Conservation (phyloP, 2,888 invertebrate species). For the Blastobasis adustella region DNA sequence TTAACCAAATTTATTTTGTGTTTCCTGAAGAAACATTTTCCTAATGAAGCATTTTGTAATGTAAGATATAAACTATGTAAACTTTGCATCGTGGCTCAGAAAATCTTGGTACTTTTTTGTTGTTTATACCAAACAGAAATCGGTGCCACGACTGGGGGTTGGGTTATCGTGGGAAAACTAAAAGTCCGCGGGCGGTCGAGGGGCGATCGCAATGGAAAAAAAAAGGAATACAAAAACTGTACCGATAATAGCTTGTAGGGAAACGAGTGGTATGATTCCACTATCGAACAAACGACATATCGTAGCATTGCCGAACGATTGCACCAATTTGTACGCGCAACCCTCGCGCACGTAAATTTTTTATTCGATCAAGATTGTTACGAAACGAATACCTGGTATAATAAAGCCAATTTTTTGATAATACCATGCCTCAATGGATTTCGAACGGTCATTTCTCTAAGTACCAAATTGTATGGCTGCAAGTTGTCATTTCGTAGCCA, state of each 20-base stretch:
- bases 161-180: slow-evolving; percentile 12
- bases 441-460: slow-evolving; percentile 44
- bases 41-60: too few relatives aligned
- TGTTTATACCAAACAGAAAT: background rate
- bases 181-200: slow-evolving; percentile 3
- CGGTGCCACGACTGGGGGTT: background rate
- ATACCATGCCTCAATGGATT: slow-evolving; percentile 43
- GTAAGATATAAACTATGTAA: too few relatives aligned
- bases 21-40: too few relatives aligned
- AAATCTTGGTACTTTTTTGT: background rate
- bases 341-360: slow-evolving; percentile 58
- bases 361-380: slow-evolving; percentile 67
- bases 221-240: slow-evolving; percentile 1
- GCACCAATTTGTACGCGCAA: slow-evolving; percentile 56
- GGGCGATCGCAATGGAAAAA: slow-evolving; percentile 2
- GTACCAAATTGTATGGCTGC: slow-evolving; percentile 51
- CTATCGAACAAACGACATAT: slow-evolving; percentile 16
- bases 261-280: slow-evolving; percentile 26
- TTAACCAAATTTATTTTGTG: too few relatives aligned
- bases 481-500: slow-evolving; percentile 59
- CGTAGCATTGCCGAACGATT: slow-evolving; percentile 37
- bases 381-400: slow-evolving; percentile 57
- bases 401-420: slow-evolving; percentile 72
- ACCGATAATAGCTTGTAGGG: slow-evolving; percentile 11
- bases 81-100: too few relatives aligned